A percentile compares a stretch with the other conserved stretches of the same genome.
Conservation (phyloP, 2,113 vertebrate species). For the Peucedramus taeniatus region DNA sequence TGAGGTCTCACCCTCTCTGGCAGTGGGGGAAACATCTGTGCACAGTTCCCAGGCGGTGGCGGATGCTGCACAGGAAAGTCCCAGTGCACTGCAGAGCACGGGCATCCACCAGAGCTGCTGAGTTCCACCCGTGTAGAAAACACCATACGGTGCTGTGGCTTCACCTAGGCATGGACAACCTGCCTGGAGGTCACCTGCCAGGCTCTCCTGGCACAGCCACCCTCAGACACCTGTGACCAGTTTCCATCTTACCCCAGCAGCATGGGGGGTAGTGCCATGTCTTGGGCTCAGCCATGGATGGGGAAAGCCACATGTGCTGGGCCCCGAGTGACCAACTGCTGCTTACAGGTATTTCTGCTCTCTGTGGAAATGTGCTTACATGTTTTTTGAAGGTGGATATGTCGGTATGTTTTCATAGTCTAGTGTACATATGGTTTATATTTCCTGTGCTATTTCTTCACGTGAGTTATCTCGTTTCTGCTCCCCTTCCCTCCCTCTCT, state of each 20-base stretch:
- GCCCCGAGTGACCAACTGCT: neutral
- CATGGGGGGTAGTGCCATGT: accelerated
- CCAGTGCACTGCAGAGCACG: accelerated
- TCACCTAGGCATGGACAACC: no score
- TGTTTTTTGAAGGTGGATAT: neutral
- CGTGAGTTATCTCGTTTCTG: neutral
- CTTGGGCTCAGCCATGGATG: neutral
- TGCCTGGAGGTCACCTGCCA: neutral
- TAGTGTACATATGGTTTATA: neutral
- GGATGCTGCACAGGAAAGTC: neutral
- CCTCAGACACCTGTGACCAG: neutral
- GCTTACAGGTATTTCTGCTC: neutral
- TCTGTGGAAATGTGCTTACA: neutral
- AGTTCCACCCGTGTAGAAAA: neutral
- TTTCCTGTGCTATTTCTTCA: constrained; percentile 9
- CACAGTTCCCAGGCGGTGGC: accelerated
- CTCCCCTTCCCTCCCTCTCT: neutral
- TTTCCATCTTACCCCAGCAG: neutral
- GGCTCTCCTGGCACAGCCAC: neutral
- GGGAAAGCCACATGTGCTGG: neutral
- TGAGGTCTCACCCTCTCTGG: neutral
- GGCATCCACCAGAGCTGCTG: neutral
- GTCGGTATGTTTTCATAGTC: neutral
- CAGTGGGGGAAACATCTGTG: neutral
- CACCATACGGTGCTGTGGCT: neutral